Base-by-base conservation (phyloP, 1,140 invertebrate genomes). In the Temnothorax curvispinosus region DNA sequence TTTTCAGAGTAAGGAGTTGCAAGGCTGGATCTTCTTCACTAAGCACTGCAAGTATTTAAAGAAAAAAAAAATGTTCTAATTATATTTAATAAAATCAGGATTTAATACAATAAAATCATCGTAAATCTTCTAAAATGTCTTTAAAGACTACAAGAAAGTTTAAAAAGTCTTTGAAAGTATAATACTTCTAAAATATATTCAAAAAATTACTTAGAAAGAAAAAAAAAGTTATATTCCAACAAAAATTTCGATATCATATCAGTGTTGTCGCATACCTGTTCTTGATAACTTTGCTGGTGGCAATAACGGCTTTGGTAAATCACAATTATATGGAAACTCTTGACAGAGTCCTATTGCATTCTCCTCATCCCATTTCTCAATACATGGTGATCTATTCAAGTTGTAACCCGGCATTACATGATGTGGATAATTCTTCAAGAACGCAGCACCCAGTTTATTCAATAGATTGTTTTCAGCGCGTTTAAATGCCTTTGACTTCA, bases 231-330 rank as follows among this genome's bases (percentile, higher is more conserved):
- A 41, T 18, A 47, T 64, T 72, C 62, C 35, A 87, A 85, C 15
- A 18, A 54, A 85, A 58, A 35, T 52, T 52, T 50, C 13, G 35
- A 13, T 3, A 27, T 74, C 1, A 11, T 9, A 75, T 76, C 38
- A 27, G 6, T 41, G 13, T 69, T 81, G 54, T 69, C 21, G 35
- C 13, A 56, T 87, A 93, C 93, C 89, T 85, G 88, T 88, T 72
- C 92, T 87, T 67, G 93, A 87, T 18, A 93, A 81, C 86, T 85
- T 93, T 44, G 85, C 91, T 21, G 94, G 94, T 15, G 95, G 95
- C 44, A 95, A 88, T 50, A 95, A 84, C 50, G 95, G 95, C 82
- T 93, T 95, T 74, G 95, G 94, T 65, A 94, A 87, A 87, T 94
- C 93, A 87, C 92, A 93, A 71, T 84, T 67, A 44, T 92, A 95